A percentile compares a stretch with the other conserved stretches of the same genome.
Conservation (phyloP, 2,113 vertebrate species). For the Planiliza haematocheilus region DNA sequence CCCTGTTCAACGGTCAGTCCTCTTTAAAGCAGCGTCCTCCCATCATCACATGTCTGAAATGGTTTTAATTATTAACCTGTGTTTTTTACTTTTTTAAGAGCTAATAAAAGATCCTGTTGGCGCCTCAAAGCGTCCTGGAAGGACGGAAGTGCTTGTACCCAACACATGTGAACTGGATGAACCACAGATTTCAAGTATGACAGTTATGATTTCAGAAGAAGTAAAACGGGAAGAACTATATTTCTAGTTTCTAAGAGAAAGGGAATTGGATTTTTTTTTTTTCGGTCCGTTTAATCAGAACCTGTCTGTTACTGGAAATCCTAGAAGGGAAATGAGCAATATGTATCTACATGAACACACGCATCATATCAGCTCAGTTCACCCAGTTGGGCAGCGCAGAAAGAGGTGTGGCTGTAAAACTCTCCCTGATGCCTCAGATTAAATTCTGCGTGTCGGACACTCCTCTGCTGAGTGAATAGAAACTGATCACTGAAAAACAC, state of each 20-base stretch:
- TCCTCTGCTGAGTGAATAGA: background rate
- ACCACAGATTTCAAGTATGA: conserved; percentile 73
- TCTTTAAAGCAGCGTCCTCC: too few species aligned
- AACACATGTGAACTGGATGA: conserved; percentile 89
- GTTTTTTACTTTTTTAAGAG: conserved; percentile 27
- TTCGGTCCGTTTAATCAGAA: background rate
- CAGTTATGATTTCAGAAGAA: background rate
- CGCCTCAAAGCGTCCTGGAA: conserved; percentile 72
- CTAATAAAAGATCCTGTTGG: conserved; percentile 27
- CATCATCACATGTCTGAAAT: background rate
- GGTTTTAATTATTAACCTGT: background rate
- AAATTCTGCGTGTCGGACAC: background rate
- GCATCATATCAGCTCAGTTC: background rate
- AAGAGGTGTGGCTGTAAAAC: background rate
- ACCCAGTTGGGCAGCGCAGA: background rate
- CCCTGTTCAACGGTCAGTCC: conserved; percentile 67
- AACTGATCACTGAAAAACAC: background rate
- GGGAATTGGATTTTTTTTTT: background rate
- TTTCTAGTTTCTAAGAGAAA: background rate
- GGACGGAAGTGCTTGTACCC: conserved; percentile 86
- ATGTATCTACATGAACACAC: background rate
- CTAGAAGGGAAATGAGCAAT: background rate
- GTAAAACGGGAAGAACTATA: background rate
- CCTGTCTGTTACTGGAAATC: background rate
- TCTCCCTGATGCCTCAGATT: background rate